Evolutionary conservation across 2,113 vertebrate species (phyloP), one percentile per base, ranked within the genome.

Genomic region (Pygoscelis adeliae): DNA sequence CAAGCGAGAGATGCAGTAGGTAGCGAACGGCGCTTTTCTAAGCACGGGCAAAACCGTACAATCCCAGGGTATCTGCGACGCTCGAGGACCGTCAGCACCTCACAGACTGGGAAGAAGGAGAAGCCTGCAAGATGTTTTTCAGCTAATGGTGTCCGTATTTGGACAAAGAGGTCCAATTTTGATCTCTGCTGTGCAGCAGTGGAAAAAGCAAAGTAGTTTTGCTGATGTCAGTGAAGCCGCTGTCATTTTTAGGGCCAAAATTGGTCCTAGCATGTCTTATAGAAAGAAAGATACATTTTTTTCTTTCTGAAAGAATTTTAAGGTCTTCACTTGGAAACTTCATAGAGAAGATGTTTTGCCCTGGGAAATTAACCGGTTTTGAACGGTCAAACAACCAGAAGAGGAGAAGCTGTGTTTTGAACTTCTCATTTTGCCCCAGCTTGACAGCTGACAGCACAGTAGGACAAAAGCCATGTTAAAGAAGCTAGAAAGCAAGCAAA

Each of bases 11-110:
- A 56, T 71, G 56, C 32, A 55, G 29, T 7, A 56, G 44, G 15
- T 1, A 32, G 44, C 0, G 0, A 83, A 30, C 0, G 4, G 32
- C 19, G 46, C 12, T 40, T 59, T 84, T 78, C 71, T 7, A 62
- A 42, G 22, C 82, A 21, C 13, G 10, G 32, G 55, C 5, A 71
- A 63, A 74, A 7, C 12, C 5, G 1, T 4, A 17, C 18, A 30
- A 18, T 7, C 34, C 34, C 52, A 74, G 52, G 44, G 3, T 12
- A 5, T 13, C 52, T 67, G 58, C 5, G 8, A 4, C 19, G 49
- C 53, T 40, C 34, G 26, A 52, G 65, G 21, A 40, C 30, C 17
- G 8, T 61, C 47, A 76, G 58, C 29, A 46, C 9, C 53, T 53
- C 52, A 12, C 14, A 46, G 47, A 29, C 13, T 36, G 56, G 52